A percentile compares a stretch with the other conserved stretches of the same genome.
Evolutionary conservation across 2,888 invertebrate genomes (phyloP).

Genomic region (Byasa hedistus): DNA sequence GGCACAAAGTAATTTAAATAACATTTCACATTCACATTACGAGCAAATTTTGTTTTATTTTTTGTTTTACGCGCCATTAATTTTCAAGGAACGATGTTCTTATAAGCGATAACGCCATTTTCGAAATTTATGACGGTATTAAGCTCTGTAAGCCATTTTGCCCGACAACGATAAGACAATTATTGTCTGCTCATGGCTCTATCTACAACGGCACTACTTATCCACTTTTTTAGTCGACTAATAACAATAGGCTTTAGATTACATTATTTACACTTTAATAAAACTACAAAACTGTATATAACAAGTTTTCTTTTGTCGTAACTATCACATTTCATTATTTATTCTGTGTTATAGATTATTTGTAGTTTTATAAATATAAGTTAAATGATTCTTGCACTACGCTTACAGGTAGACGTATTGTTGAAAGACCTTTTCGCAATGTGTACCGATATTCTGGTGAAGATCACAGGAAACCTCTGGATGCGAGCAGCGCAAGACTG

Average conservation of each 20-base stretch:
- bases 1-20: too few species aligned
- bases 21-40: neutral
- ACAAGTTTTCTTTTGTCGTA: too few species aligned
- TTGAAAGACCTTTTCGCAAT: too few species aligned
- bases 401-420: too few species aligned
- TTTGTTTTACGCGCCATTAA: constrained; percentile 28
- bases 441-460: too few species aligned
- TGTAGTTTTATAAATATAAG: too few species aligned
- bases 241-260: neutral
- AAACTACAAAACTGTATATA: neutral
- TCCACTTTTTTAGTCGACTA: neutral
- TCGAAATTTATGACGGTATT: constrained; percentile 28
- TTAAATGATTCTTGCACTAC: too few species aligned
- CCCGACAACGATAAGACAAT: constrained; percentile 21
- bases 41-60: constrained; percentile 4
- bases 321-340: neutral
- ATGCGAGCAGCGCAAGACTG: too few species aligned
- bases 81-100: constrained; percentile 23
- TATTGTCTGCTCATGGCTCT: constrained; percentile 3
- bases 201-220: neutral
- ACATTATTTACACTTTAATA: neutral
- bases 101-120: constrained; percentile 28
- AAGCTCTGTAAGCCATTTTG: constrained; percentile 26
- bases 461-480: too few species aligned
- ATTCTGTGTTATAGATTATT: neutral